phyloP scores from a whole-genome alignment of 2,888 invertebrate genomes.

The Ophion obscuratus region DNA sequence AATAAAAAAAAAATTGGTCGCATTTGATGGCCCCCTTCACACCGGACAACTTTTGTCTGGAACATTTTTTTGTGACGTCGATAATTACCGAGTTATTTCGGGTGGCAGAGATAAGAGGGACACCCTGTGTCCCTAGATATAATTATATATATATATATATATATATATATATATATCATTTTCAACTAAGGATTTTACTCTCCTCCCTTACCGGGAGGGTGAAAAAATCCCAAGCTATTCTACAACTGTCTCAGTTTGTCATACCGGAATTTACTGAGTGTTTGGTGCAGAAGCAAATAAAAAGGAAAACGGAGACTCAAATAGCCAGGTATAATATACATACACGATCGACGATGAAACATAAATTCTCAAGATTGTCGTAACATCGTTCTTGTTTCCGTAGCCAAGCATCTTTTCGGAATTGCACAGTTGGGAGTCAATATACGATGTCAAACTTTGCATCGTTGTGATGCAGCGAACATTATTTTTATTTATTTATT shows the following conservation, averaged over 20 bases:
- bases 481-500: too few species aligned
- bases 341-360: background rate
- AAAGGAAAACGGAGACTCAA: background rate
- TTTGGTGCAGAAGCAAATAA: conserved; percentile 30
- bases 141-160: too few species aligned
- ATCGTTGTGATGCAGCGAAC: too few species aligned
- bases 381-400: background rate
- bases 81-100: too few species aligned
- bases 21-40: too few species aligned
- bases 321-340: background rate
- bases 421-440: too few species aligned
- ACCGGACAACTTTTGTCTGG: too few species aligned
- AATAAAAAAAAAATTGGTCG: too few species aligned
- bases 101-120: too few species aligned
- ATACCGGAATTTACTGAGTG: conserved; percentile 54
- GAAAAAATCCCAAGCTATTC: conserved; percentile 59
- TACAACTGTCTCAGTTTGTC: conserved; percentile 69
- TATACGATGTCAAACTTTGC: too few species aligned
- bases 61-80: too few species aligned
- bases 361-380: background rate
- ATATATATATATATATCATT: background rate
- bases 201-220: conserved; percentile 6
- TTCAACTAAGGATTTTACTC: conserved; percentile 15
- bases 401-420: background rate
- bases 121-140: too few species aligned